A percentile compares a stretch with the other conserved stretches of the same genome.
These are phyloP conservation scores for Geococcyx californianus DNA, from an alignment of 2,113 vertebrate genomes.

Conservation along the genomic window DNA sequence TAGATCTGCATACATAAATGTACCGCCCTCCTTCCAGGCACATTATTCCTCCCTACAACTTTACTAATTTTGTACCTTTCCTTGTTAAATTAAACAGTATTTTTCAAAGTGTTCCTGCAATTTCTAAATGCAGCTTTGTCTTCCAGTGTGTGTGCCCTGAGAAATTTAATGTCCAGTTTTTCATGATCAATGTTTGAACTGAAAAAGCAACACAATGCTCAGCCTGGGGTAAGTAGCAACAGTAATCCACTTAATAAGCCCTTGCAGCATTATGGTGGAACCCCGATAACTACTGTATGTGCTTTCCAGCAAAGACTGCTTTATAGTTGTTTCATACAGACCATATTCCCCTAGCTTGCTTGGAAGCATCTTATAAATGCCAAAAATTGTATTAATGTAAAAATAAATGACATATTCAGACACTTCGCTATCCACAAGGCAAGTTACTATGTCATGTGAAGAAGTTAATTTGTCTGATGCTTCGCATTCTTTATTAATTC, in stretches of 20 bases:
- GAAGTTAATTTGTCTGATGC: background rate
- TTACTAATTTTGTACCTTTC: background rate
- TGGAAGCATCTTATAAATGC: background rate
- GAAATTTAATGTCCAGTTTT: background rate
- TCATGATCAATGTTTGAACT: background rate
- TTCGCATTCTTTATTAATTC: background rate
- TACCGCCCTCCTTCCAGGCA: accelerated
- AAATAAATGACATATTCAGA: background rate
- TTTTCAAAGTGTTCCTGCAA: background rate
- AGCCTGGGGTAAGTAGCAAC: background rate
- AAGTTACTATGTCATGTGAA: background rate
- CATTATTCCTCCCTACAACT: background rate
- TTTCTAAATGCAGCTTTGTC: background rate
- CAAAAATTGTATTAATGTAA: background rate
- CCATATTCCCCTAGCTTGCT: background rate
- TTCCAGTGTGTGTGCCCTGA: background rate
- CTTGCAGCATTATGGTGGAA: background rate
- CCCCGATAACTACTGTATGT: background rate
- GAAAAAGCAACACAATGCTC: background rate
- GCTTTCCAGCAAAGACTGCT: background rate
- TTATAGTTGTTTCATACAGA: background rate
- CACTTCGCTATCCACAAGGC: background rate
- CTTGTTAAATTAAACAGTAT: background rate
- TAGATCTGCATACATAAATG: background rate
- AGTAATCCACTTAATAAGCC: background rate